phyloP scores from a whole-genome alignment of 2,797 vertebrate species.

The Hemitrygon akajei region DNA sequence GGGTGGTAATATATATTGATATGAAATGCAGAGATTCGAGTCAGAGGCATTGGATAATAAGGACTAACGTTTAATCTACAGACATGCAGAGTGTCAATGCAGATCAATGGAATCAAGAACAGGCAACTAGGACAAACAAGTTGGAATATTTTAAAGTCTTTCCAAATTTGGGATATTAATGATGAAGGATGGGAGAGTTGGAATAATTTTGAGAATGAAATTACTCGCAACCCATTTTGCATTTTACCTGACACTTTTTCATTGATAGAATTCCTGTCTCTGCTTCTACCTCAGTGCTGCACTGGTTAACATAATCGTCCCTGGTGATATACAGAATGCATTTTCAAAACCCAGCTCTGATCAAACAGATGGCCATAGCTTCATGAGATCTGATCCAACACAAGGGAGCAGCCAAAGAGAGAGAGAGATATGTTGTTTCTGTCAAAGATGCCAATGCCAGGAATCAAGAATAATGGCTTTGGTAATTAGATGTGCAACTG shows the following conservation, averaged over 20 bases:
- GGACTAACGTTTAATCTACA: not conserved
- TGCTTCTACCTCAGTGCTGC: not conserved
- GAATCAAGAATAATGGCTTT: not conserved
- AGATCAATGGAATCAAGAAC: not conserved
- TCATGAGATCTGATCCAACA: constrained; percentile 2
- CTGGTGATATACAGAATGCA: not conserved
- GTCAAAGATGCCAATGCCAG: not conserved
- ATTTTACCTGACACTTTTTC: not conserved
- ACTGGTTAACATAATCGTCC: not conserved
- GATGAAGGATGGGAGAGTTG: not conserved
- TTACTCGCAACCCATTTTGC: not conserved
- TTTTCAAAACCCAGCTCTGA: not conserved
- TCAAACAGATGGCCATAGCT: not conserved
- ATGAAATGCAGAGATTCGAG: not conserved
- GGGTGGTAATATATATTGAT: not conserved
- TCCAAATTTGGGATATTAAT: not conserved
- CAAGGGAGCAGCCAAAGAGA: not conserved
- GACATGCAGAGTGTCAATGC: not conserved
- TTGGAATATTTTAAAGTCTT: not conserved
- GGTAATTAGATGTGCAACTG: not conserved
- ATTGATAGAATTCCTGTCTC: no score
- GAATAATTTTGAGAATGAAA: not conserved
- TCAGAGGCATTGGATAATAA: not conserved
- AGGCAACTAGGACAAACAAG: not conserved
- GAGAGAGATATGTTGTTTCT: not conserved